These are phyloP conservation scores for Papilio polytes DNA, from an alignment of 1,140 invertebrate species.

Conservation along the genomic window DNA sequence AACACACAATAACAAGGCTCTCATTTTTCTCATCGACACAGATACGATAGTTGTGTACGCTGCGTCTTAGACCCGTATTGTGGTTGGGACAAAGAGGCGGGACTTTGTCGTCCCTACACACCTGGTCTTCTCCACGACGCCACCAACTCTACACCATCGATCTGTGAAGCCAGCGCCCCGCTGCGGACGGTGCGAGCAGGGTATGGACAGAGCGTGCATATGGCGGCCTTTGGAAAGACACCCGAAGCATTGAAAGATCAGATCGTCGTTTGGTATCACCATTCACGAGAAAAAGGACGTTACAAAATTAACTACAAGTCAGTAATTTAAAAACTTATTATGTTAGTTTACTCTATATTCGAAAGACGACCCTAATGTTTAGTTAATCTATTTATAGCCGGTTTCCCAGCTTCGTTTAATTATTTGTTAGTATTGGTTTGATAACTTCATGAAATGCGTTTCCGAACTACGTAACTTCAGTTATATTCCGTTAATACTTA, in stretches of 20 bases:
- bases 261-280: slow-evolving; percentile 88
- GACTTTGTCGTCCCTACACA: slow-evolving; percentile 89
- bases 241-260: slow-evolving; percentile 87
- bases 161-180: slow-evolving; percentile 89
- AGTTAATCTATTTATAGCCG: too few relatives aligned
- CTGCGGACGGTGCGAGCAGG: slow-evolving; percentile 89
- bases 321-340: slow-evolving; percentile 46
- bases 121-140: slow-evolving; percentile 89
- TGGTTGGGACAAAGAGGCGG: slow-evolving; percentile 92
- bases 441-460: too few relatives aligned
- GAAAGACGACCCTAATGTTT: not conserved
- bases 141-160: slow-evolving; percentile 87
- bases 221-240: slow-evolving; percentile 89
- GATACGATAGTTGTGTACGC: slow-evolving; percentile 91
- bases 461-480: too few relatives aligned
- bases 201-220: slow-evolving; percentile 91
- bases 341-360: not conserved
- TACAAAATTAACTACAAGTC: slow-evolving; percentile 81
- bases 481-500: too few relatives aligned
- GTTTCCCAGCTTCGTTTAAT: too few relatives aligned
- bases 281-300: slow-evolving; percentile 88
- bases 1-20: too few relatives aligned
- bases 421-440: too few relatives aligned
- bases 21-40: too few relatives aligned
- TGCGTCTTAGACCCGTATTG: slow-evolving; percentile 93